These are phyloP conservation scores for Neolamprologus tretocephalus DNA, from an alignment of 2,113 vertebrate genomes.

Conservation along the genomic window DNA sequence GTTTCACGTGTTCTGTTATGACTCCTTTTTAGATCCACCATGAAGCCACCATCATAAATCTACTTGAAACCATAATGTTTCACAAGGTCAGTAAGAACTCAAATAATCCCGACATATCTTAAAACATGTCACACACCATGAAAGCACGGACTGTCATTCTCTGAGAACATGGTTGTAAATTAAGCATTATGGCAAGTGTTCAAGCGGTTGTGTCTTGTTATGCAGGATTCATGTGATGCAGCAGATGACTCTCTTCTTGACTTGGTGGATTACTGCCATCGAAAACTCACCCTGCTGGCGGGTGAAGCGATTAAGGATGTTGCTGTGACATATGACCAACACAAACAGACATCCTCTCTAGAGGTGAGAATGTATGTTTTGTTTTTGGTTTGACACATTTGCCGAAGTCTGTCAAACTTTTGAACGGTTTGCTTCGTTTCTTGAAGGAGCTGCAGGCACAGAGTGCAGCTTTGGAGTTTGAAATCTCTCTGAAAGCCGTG, in stretches of 20 bases:
- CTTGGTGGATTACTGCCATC: constrained; percentile 91
- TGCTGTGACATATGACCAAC: not conserved
- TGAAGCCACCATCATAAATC: constrained; percentile 90
- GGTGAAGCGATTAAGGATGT: constrained; percentile 41
- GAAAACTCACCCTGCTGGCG: constrained; percentile 82
- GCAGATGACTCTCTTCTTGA: constrained; percentile 83
- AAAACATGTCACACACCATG: not conserved
- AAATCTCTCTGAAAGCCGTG: constrained; percentile 86
- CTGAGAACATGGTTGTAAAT: not conserved
- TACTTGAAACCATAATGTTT: constrained; percentile 90
- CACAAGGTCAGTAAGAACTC: constrained; percentile 75
- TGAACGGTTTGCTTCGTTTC: not conserved
- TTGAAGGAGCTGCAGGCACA: constrained; percentile 82
- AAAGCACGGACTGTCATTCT: not conserved
- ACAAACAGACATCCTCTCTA: constrained; percentile 47
- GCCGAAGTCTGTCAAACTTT: not conserved
- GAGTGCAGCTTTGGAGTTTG: constrained; percentile 80
- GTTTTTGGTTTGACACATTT: not conserved
- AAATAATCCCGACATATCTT: not conserved
- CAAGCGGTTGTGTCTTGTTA: not conserved
- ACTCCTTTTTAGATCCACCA: constrained; percentile 77
- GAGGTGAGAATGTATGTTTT: constrained; percentile 32
- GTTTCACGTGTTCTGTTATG: not conserved
- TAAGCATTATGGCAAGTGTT: not conserved
- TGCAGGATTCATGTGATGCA: constrained; percentile 86